phyloP scores from a whole-genome alignment of 2,888 invertebrate species.

The Nineta flava region DNA sequence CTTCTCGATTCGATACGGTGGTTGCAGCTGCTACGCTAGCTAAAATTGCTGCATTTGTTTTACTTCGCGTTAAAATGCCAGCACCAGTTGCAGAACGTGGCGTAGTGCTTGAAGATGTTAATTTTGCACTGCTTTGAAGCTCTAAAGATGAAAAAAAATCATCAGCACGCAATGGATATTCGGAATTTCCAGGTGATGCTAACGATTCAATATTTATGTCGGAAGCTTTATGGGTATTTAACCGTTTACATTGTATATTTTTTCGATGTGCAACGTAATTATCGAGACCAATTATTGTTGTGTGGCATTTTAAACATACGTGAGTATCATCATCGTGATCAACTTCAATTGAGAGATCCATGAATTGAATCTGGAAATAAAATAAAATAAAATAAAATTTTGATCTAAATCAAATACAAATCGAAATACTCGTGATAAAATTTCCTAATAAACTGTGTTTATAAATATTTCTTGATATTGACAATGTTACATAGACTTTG shows the following conservation, averaged over 20 bases:
- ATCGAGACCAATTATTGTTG: constrained; percentile 68
- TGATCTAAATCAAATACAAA: neutral
- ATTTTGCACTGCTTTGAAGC: constrained; percentile 55
- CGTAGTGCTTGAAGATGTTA: constrained; percentile 21
- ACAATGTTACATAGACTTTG: no score
- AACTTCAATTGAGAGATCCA: constrained; percentile 28
- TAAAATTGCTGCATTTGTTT: constrained; percentile 26
- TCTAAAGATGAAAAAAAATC: constrained; percentile 76
- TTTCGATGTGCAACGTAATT: constrained; percentile 76
- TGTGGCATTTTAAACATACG: constrained; percentile 73
- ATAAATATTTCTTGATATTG: no score
- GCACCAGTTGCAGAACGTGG: constrained; percentile 25
- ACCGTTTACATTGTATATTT: constrained; percentile 39
- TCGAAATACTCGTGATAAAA: no score
- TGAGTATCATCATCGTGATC: constrained; percentile 73
- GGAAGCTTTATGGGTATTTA: constrained; percentile 18
- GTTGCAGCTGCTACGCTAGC: constrained; percentile 15
- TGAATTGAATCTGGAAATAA: constrained; percentile 12
- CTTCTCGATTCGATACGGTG: neutral
- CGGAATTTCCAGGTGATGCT: constrained; percentile 27
- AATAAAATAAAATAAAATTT: no score
- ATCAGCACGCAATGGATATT: constrained; percentile 56
- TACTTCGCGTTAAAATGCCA: constrained; percentile 29
- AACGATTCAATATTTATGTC: constrained; percentile 21
- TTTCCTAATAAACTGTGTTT: no score